Base-by-base conservation (phyloP, 2,888 invertebrate genomes). In the Beris chalybata region DNA sequence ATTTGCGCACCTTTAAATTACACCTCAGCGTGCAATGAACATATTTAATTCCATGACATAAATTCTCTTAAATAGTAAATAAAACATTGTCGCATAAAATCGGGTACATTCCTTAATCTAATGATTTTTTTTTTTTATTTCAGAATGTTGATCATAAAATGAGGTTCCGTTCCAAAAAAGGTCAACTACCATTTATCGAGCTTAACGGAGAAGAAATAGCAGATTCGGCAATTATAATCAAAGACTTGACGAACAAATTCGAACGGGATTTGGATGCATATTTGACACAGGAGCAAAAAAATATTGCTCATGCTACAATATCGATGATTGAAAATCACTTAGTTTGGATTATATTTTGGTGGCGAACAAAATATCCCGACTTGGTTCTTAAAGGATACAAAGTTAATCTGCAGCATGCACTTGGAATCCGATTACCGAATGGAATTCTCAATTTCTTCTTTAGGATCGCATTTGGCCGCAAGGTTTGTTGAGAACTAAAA, bases 91-190 rank as follows among this genome's bases (percentile, higher is more conserved):
- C 22, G 22, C 22, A 22, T 22, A 22, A 22, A 22, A 22, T 22
- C 22, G 3, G 3, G 22, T 22, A 22, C 22, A 22, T 22, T 22
- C 22, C 3, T 22, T 22, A 3, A 3, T 22, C 22, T 22, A 22
- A 22, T 69, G 67, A 15, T 48, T 59, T 65, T 71, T 67, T 74
- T 70, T 73, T 73, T 75, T 73, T 71, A 70, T 87, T 85, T 5
- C 87, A 95, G 95, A 95, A 95, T 84, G 92, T 95, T 72, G 94
- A 95, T 80, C 95, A 95, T 83, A 94, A 93, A 84, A 88, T 93
- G 84, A 93, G 93, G 79, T 93, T 91, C 85, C 90, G 93, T 74
- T 95, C 95, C 74, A 92, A 92, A 85, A 96, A 96, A 80, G 95
- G 95, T 55, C 93, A 93, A 80, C 84, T 97, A 74, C 97, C 97